phyloP scores from a whole-genome alignment of 2,888 invertebrate genomes.

The Chaetogeoica ovagalla region DNA sequence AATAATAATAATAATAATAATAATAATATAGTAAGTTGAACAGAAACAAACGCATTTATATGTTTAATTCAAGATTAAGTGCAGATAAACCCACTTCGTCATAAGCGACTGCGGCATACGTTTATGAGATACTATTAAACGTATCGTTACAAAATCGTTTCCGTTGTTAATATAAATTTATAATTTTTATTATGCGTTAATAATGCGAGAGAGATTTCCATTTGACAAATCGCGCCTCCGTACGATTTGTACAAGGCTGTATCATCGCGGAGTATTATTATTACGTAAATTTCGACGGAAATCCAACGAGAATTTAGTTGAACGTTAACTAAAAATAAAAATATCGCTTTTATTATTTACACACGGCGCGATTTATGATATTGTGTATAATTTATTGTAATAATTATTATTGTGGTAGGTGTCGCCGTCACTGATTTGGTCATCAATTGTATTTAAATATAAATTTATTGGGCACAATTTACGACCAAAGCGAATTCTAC shows the following conservation, averaged over 20 bases:
- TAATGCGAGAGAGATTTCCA: too few species aligned
- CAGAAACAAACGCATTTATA: too few species aligned
- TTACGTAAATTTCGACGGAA: neutral
- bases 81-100: too few species aligned
- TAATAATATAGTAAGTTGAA: too few species aligned
- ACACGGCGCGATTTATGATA: too few species aligned
- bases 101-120: too few species aligned
- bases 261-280: neutral
- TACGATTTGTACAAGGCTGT: neutral
- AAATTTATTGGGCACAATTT: conserved; percentile 30
- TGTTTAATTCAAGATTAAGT: too few species aligned
- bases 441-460: conserved; percentile 26
- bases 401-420: conserved; percentile 1
- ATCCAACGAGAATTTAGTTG: neutral
- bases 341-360: neutral
- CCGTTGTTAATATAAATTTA: neutral
- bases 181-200: conserved; percentile 2
- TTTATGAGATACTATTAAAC: too few species aligned
- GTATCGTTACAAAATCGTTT: neutral
- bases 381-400: neutral
- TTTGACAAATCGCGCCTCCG: neutral
- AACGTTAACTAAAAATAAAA: neutral
- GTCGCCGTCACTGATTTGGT: conserved; percentile 17
- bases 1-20: too few species aligned
- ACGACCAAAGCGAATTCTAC: conserved; percentile 14